Evolutionary conservation across 2,888 invertebrate genomes (phyloP).

Genomic region (Cephus pygmeus): DNA sequence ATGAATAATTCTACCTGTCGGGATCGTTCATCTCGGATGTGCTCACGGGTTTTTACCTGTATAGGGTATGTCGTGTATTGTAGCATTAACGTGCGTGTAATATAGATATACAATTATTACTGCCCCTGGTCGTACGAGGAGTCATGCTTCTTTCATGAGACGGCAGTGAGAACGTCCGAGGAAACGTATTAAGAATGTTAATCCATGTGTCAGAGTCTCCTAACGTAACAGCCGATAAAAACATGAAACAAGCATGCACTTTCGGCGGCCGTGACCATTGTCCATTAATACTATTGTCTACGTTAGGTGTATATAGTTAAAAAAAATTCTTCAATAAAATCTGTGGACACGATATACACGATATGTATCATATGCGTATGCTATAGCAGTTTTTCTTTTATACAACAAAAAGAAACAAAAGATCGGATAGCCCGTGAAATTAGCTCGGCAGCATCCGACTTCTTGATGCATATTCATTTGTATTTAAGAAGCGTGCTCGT

Average conservation of each 20-base stretch:
- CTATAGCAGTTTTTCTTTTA: conserved; percentile 12
- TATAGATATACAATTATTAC: conserved; percentile 45
- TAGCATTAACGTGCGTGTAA: conserved; percentile 45
- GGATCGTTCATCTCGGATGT: conserved; percentile 32
- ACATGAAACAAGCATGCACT: conserved; percentile 32
- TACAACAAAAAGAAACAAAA: conserved; percentile 13
- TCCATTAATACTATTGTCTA: conserved; percentile 55
- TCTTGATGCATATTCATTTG: too few relatives aligned
- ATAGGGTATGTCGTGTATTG: conserved; percentile 36
- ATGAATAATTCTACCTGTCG: not conserved
- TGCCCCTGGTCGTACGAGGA: conserved; percentile 51
- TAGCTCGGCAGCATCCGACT: too few relatives aligned
- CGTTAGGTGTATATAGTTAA: conserved; percentile 58
- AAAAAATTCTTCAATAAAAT: conserved; percentile 37
- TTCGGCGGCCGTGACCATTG: conserved; percentile 54
- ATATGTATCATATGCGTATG: conserved; percentile 2
- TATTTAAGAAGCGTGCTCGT: too few relatives aligned
- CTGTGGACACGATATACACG: conserved; percentile 31
- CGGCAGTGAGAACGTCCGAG: not conserved
- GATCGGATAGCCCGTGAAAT: conserved; percentile 9
- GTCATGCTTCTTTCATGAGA: conserved; percentile 11
- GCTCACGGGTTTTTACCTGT: conserved; percentile 36
- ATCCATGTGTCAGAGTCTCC: not conserved
- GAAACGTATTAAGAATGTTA: not conserved
- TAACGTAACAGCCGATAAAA: not conserved